phyloP scores from a whole-genome alignment of 2,888 invertebrate species.

The Ophioninae sp. region DNA sequence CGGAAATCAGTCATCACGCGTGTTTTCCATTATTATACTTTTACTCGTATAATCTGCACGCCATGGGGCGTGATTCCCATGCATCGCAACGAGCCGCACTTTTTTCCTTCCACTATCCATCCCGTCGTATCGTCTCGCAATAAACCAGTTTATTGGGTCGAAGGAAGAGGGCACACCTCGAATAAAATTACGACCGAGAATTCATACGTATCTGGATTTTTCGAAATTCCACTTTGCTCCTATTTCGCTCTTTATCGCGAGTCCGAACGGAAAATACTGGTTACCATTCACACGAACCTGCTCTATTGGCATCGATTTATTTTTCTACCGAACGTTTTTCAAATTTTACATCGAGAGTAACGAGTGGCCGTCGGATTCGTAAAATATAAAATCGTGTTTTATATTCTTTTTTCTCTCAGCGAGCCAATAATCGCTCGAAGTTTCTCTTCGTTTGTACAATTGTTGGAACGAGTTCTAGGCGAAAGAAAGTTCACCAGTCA shows the following conservation, averaged over 20 bases:
- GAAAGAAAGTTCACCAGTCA: conserved; percentile 52
- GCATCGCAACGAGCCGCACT: conserved; percentile 21
- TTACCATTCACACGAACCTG: not conserved
- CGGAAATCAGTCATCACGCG: conserved; percentile 60
- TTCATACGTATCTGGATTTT: conserved; percentile 5
- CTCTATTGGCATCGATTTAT: not conserved
- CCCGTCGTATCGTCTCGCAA: conserved; percentile 30
- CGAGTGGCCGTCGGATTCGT: not conserved
- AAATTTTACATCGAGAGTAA: not conserved
- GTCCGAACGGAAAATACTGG: not conserved
- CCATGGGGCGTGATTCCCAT: conserved; percentile 49
- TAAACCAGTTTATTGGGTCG: conserved; percentile 40
- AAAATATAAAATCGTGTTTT: not conserved
- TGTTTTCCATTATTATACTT: conserved; percentile 60
- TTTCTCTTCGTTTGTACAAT: conserved; percentile 11
- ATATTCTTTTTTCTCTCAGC: not conserved
- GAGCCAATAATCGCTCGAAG: not conserved
- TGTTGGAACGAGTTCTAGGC: conserved; percentile 9
- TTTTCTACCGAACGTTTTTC: not conserved
- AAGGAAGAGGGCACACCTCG: not conserved
- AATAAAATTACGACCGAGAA: conserved; percentile 1
- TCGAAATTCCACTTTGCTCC: not conserved
- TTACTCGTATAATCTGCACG: conserved; percentile 53
- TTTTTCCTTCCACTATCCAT: conserved; percentile 17
- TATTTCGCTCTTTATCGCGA: not conserved